These are phyloP conservation scores for Microtus richardsoni DNA, from an alignment of 2,113 vertebrate species.

Conservation along the genomic window DNA sequence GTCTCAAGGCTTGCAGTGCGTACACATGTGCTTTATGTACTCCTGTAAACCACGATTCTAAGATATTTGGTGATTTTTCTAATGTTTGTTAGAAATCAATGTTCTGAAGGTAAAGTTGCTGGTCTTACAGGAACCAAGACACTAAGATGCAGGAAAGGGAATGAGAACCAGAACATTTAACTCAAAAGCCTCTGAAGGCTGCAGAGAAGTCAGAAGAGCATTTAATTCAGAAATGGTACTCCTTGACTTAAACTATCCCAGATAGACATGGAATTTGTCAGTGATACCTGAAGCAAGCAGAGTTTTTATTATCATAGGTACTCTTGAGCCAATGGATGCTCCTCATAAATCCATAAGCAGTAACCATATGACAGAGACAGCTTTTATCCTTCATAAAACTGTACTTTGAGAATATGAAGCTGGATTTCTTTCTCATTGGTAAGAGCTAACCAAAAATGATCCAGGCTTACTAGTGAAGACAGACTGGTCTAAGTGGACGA, in stretches of 20 bases:
- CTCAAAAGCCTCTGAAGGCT: neutral
- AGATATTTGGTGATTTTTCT: neutral
- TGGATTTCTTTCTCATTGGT: neutral
- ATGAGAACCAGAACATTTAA: neutral
- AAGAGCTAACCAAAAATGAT: neutral
- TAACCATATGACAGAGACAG: neutral
- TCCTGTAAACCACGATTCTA: neutral
- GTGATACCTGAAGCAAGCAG: neutral
- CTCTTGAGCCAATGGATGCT: slow-evolving; percentile 6
- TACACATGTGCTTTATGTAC: neutral
- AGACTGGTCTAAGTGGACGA: neutral
- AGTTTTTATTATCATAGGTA: neutral
- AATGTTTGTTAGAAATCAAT: neutral
- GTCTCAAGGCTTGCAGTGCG: neutral
- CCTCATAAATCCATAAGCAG: neutral
- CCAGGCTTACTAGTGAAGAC: neutral
- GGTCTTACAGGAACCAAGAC: neutral
- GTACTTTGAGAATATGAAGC: neutral
- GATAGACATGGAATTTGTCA: neutral
- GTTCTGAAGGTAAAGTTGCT: neutral
- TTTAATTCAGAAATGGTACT: neutral
- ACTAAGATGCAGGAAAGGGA: neutral
- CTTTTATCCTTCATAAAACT: neutral
- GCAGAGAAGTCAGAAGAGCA: slow-evolving; percentile 13
- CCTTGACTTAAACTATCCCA: neutral